Conservation (phyloP, 2,113 vertebrate genomes). For the Oryzias melastigma region DNA sequence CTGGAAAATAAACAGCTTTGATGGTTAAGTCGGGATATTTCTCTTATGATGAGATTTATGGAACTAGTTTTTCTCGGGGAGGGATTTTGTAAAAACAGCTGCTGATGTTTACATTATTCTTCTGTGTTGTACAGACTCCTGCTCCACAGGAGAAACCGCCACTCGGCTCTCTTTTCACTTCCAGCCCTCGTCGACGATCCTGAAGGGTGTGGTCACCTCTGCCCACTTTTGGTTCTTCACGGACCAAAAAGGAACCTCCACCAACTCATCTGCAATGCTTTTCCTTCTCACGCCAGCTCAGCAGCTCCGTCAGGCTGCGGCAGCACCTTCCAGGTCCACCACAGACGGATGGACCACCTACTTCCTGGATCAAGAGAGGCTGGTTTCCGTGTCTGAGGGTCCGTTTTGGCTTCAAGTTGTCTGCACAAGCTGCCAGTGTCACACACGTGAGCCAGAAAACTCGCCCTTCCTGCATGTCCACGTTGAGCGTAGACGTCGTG, state of each 20-base stretch:
- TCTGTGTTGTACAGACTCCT: constrained; percentile 64
- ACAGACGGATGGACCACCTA: constrained; percentile 82
- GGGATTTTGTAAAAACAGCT: too few relatives aligned
- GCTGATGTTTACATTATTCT: too few relatives aligned
- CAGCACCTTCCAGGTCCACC: constrained; percentile 20
- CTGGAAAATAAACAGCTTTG: too few relatives aligned
- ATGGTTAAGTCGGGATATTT: too few relatives aligned
- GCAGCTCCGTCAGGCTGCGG: constrained; percentile 44
- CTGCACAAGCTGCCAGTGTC: constrained; percentile 80
- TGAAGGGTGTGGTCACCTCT: constrained; percentile 74
- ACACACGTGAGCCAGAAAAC: constrained; percentile 64
- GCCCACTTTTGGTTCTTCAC: constrained; percentile 90
- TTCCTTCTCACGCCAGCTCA: constrained; percentile 52
- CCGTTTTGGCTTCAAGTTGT: constrained; percentile 81
- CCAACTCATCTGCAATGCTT: constrained; percentile 42
- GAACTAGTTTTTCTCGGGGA: too few relatives aligned
- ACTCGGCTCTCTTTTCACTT: constrained; percentile 84
- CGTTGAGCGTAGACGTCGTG: constrained; percentile 44
- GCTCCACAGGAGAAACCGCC: constrained; percentile 30
- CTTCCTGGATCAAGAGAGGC: constrained; percentile 48
- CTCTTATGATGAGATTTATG: too few relatives aligned
- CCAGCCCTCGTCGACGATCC: constrained; percentile 77
- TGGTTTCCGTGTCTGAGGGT: constrained; percentile 55
- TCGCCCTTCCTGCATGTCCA: constrained; percentile 85
- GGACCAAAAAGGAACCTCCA: constrained; percentile 43